These are phyloP conservation scores for Seladonia tumulorum DNA, from an alignment of 2,888 invertebrate genomes.

Conservation along the genomic window DNA sequence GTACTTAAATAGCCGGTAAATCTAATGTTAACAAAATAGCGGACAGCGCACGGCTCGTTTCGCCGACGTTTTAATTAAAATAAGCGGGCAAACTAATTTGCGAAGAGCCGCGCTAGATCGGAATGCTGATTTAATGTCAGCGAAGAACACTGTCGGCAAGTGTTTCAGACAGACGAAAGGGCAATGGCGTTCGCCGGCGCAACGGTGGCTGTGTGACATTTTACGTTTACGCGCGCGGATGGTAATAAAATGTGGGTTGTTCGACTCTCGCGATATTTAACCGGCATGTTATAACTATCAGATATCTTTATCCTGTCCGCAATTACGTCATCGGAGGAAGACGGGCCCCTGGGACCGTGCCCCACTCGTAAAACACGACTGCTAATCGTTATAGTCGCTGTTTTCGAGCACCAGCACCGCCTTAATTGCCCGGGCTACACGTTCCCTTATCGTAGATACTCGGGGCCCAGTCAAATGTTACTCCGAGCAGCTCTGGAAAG, in stretches of 20 bases:
- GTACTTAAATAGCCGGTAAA: no score
- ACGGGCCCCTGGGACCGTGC: constrained; percentile 26
- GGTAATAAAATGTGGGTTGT: constrained; percentile 59
- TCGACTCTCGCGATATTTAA: constrained; percentile 49
- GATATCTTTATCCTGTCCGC: constrained; percentile 54
- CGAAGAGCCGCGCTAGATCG: neutral
- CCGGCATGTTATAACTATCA: constrained; percentile 45
- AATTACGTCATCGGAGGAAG: constrained; percentile 46
- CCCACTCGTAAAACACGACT: constrained; percentile 54
- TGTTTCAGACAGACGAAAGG: constrained; percentile 32
- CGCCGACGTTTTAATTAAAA: neutral
- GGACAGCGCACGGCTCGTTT: neutral
- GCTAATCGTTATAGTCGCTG: constrained; percentile 56
- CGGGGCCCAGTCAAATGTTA: constrained; percentile 30
- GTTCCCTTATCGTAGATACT: constrained; percentile 46
- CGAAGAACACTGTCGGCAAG: constrained; percentile 13
- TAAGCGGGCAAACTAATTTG: neutral
- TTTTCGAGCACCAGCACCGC: constrained; percentile 49
- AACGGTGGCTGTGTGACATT: constrained; percentile 56
- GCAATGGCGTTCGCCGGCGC: constrained; percentile 27
- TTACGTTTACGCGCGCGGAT: constrained; percentile 42
- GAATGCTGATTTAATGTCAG: constrained; percentile 26
- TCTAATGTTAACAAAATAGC: neutral
- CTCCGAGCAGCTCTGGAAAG: neutral
- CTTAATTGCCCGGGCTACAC: constrained; percentile 56